A percentile compares a stretch with the other conserved stretches of the same genome.
Conservation (phyloP, 2,113 vertebrate species). For the Triplophysa siluroides region DNA sequence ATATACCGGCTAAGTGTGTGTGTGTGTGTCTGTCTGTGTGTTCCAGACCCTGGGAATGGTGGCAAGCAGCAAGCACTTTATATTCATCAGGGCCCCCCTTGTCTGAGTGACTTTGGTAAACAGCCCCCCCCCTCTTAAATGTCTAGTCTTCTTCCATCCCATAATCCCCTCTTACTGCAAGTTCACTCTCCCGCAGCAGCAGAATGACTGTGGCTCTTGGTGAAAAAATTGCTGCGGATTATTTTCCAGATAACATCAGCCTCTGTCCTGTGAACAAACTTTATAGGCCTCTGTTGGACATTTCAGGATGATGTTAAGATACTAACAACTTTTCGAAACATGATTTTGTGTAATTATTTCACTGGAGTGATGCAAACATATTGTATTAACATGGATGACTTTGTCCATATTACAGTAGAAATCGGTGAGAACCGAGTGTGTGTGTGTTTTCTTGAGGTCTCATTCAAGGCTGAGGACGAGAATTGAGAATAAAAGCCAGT, state of each 20-base stretch:
- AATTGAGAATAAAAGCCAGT: conserved; percentile 77
- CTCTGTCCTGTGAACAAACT: neutral
- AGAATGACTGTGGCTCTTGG: conserved; percentile 44
- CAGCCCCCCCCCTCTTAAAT: conserved; percentile 75
- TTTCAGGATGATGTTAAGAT: neutral
- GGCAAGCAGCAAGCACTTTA: conserved; percentile 84
- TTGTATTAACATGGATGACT: neutral
- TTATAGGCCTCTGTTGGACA: neutral
- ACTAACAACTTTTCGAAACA: too few relatives aligned
- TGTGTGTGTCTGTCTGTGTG: conserved; percentile 47
- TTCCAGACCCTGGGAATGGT: conserved; percentile 90
- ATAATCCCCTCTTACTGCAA: conserved; percentile 2
- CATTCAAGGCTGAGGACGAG: conserved; percentile 80
- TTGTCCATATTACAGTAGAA: conserved; percentile 21
- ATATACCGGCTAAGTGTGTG: conserved; percentile 41
- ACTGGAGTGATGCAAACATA: neutral
- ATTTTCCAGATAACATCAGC: too few relatives aligned
- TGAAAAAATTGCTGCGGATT: neutral
- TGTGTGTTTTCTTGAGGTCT: conserved; percentile 70
- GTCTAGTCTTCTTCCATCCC: conserved; percentile 66
- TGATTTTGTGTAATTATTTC: neutral
- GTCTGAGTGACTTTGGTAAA: conserved; percentile 59
- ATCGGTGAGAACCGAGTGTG: conserved; percentile 39
- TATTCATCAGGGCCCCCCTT: conserved; percentile 84
- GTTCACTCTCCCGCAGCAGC: conserved; percentile 44